Evolutionary conservation across 1,140 invertebrate genomes (phyloP), one percentile per base, ranked within the genome.

Genomic region (Halyomorpha halys): DNA sequence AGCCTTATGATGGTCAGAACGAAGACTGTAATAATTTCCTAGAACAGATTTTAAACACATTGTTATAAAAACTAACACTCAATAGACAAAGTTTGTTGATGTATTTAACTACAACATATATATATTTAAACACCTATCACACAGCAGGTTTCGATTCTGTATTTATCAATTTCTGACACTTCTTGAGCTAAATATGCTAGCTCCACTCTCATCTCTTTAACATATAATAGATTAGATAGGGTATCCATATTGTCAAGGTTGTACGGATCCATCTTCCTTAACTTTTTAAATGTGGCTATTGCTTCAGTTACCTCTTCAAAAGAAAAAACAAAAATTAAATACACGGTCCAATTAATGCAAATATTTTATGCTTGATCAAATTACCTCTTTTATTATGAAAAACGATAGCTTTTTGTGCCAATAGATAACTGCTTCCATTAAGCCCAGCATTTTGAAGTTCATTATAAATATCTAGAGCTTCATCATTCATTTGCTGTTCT

Each of bases 21-120:
- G 82, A 72, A 99, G 83, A 78, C 95, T 97, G 74, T 98, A 98
- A 76, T 98, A 98, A 78, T 99, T 99, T 59, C 90, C 93, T 94
- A 70, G 60, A 82, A 78, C 64, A 56, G 6, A 39, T 39, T 11
- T 39, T 39, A 39, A 9, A 39, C 34, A 39, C 11, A 39, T 13
- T 13, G 1, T 39, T 11, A 30, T 30, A 39, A 39, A 39, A 39
- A 11, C 6, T 6, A 39, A 39, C 5, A 39, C 6, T 6, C 8
- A 30, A 30, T 30, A 30, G 27, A 30, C 3, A 4, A 30, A 30
- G 8, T 30, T 3, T 30, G 27, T 30, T 39, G 27, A 30, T 30
- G n/a, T 30, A 30, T 8, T 30, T 3, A 8, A 8, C 27, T 30
- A 30, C 27, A 30, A 30, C 27, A 30, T 25, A 19, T n/a, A 23